Conservation (phyloP, 2,113 vertebrate species). For the Rhodinocichla rosea region DNA sequence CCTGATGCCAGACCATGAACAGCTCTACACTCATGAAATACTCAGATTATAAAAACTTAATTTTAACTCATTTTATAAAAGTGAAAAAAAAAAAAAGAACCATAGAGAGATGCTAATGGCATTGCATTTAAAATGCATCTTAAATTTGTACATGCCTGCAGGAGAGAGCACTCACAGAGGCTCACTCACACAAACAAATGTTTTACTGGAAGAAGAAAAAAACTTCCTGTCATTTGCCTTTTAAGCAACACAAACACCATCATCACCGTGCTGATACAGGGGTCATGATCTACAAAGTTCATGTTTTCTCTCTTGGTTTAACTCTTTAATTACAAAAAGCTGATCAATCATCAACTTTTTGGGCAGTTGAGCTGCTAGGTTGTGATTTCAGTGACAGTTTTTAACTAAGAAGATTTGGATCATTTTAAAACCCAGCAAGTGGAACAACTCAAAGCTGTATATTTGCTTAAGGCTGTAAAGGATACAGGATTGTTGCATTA, state of each 20-base stretch:
- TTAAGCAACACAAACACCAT: not conserved
- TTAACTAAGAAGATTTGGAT: not conserved
- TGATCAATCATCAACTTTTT: not conserved
- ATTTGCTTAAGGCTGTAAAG: not conserved
- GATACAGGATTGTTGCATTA: slow-evolving; percentile 51
- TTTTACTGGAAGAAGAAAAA: not conserved
- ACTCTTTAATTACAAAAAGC: not conserved
- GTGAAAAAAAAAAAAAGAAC: not conserved
- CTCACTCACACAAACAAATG: not conserved
- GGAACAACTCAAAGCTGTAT: not conserved
- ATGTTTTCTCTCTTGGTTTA: not conserved
- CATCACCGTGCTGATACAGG: not conserved
- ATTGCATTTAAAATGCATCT: not conserved
- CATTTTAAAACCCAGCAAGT: not conserved
- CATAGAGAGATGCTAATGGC: not conserved
- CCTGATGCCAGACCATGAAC: not conserved
- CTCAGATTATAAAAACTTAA: not conserved
- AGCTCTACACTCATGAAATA: not conserved
- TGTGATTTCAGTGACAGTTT: not conserved
- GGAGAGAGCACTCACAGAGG: not conserved
- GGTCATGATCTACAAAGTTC: not conserved
- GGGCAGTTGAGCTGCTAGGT: not conserved
- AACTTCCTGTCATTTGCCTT: not conserved
- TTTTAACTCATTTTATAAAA: not conserved
- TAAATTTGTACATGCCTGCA: not conserved